Percentiles rank a stretch among this genome's conserved stretches.
Conservation (phyloP, 2,113 vertebrate species). For the Bothrops jararaca region DNA sequence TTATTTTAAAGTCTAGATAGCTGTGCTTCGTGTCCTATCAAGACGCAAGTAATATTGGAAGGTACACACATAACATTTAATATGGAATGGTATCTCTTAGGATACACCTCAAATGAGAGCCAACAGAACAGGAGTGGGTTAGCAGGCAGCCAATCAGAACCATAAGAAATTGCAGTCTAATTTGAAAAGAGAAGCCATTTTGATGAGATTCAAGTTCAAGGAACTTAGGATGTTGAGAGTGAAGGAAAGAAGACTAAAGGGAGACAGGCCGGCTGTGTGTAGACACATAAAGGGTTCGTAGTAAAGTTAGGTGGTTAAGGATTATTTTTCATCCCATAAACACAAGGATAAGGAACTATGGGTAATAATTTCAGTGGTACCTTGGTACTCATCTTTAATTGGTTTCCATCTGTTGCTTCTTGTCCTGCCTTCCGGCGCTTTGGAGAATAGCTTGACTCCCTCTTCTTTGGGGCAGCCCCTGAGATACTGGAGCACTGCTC, state of each 20-base stretch:
- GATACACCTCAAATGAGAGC: slow-evolving; percentile 19
- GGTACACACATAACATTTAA: slow-evolving; percentile 39
- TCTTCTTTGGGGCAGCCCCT: no score
- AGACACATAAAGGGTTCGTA: not conserved
- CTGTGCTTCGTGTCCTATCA: slow-evolving; percentile 41
- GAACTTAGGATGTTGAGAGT: not conserved
- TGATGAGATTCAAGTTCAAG: not conserved
- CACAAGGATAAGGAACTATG: not conserved
- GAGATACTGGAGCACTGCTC: no score
- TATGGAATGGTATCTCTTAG: slow-evolving; percentile 37
- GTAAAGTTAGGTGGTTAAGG: not conserved
- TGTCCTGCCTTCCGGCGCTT: no score
- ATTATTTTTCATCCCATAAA: not conserved
- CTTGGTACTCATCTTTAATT: no score
- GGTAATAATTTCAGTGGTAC: not conserved
- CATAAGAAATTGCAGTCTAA: not conserved
- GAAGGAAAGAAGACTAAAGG: not conserved
- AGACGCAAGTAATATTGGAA: slow-evolving; percentile 28
- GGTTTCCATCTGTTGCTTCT: no score
- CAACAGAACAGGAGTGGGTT: not conserved
- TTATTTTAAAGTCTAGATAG: slow-evolving; percentile 38
- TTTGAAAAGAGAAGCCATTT: not conserved
- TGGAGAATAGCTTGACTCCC: no score
- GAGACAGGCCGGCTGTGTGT: not conserved
- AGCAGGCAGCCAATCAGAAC: not conserved